These are phyloP conservation scores for Argyrosomus regius DNA, from an alignment of 2,797 vertebrate genomes.

Conservation along the genomic window DNA sequence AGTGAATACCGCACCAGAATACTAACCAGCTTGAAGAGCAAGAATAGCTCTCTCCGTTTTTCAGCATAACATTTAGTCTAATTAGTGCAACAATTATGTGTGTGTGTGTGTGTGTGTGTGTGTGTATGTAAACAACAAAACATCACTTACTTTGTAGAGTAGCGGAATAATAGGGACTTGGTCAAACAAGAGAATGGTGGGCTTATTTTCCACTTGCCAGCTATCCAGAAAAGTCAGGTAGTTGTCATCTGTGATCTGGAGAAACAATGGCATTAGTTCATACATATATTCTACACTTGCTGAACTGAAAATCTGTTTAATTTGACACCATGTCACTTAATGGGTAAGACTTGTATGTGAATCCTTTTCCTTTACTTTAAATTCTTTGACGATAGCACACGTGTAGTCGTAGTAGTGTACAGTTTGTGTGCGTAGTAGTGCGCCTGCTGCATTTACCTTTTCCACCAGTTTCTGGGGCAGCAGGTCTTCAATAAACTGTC, in stretches of 20 bases:
- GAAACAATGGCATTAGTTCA: constrained; percentile 29
- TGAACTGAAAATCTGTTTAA: too few relatives aligned
- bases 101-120: not conserved
- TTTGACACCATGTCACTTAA: too few relatives aligned
- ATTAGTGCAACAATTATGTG: not conserved
- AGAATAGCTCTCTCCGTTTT: constrained; percentile 3
- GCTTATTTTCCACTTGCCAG: constrained; percentile 95
- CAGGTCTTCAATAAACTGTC: constrained; percentile 93
- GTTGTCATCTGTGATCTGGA: constrained; percentile 93
- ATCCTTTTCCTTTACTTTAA: not conserved
- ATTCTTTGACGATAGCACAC: not conserved
- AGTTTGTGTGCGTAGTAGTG: too few relatives aligned
- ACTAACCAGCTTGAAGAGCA: not conserved
- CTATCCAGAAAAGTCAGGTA: constrained; percentile 89
- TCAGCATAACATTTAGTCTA: not conserved
- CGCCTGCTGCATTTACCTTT: constrained; percentile 83
- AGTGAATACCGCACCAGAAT: not conserved
- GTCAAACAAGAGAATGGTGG: constrained; percentile 92
- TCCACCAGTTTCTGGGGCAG: constrained; percentile 92
- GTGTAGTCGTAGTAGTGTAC: not conserved
- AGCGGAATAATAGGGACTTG: constrained; percentile 87
- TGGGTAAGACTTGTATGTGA: too few relatives aligned
- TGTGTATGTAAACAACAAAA: not conserved
- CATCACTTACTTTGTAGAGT: constrained; percentile 90
- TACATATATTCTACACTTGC: too few relatives aligned